Percentiles rank a stretch among this genome's conserved stretches.
Conservation (phyloP, 1,140 invertebrate genomes). For the Triops longicaudatus region DNA sequence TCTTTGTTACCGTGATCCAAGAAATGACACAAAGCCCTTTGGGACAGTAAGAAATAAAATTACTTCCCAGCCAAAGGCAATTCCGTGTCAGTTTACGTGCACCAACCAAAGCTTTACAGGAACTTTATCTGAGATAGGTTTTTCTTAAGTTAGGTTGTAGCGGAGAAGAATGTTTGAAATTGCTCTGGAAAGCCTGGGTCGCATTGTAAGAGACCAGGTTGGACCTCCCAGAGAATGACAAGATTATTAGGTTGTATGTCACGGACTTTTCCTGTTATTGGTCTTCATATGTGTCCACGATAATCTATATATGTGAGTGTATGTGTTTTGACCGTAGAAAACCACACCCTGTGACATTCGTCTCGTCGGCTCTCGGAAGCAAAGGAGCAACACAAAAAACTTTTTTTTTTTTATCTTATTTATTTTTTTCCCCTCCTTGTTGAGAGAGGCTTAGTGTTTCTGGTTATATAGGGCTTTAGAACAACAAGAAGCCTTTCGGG, state of each 20-base stretch:
- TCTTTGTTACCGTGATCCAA: no score
- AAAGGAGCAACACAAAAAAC: neutral
- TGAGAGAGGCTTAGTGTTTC: no score
- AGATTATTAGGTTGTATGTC: slow-evolving; percentile 7
- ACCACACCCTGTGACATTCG: neutral
- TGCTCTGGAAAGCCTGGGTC: neutral
- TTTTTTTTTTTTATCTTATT: neutral
- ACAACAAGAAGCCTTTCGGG: neutral
- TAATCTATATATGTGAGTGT: neutral
- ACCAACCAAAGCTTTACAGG: neutral
- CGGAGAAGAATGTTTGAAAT: neutral
- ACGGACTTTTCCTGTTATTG: slow-evolving; percentile 7
- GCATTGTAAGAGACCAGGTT: neutral
- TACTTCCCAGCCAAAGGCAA: neutral
- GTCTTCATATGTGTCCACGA: neutral
- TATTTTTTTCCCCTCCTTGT: no score
- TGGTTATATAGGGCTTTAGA: neutral
- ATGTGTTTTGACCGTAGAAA: neutral
- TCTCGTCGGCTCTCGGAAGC: neutral
- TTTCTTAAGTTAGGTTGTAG: neutral
- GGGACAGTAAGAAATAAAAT: neutral
- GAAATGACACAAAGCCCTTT: no score
- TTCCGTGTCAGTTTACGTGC: neutral
- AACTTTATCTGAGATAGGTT: neutral
- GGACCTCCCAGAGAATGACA: neutral